Evolutionary conservation across 1,140 invertebrate genomes (phyloP).

Genomic region (Ridgeia piscesae): DNA sequence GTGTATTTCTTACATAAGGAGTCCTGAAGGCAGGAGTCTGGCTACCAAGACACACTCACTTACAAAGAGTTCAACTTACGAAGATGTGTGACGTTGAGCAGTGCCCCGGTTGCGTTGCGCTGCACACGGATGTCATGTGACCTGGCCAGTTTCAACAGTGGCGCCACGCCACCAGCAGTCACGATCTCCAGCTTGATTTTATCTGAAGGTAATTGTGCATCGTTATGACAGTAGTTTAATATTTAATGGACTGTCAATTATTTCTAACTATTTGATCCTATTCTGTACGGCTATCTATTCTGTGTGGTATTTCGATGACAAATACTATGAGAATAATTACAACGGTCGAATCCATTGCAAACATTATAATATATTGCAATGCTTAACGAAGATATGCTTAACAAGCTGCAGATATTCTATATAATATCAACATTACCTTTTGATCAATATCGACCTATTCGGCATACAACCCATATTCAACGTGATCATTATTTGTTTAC

Average conservation of each 20-base stretch:
- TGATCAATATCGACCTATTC: not conserved
- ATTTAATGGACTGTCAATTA: not conserved
- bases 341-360: not conserved
- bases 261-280: not conserved
- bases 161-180: slow-evolving; percentile 36
- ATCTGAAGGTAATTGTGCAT: slow-evolving; percentile 33
- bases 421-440: not conserved
- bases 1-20: not conserved
- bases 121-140: slow-evolving; percentile 43
- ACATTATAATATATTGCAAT: not conserved
- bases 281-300: not conserved
- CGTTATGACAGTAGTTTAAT: not conserved
- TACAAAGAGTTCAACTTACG: slow-evolving; percentile 37
- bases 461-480: not conserved
- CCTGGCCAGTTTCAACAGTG: slow-evolving; percentile 37
- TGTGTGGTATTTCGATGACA: not conserved
- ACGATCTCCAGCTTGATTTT: slow-evolving; percentile 37
- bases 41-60: too few relatives aligned
- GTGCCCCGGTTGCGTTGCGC: slow-evolving; percentile 45
- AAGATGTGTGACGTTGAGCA: slow-evolving; percentile 48
- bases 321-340: not conserved
- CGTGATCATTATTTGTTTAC: too few relatives aligned
- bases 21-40: too few relatives aligned
- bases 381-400: not conserved
- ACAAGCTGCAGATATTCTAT: not conserved